These are phyloP conservation scores for Mionectes macconnelli DNA, from an alignment of 2,113 vertebrate species.

Conservation along the genomic window DNA sequence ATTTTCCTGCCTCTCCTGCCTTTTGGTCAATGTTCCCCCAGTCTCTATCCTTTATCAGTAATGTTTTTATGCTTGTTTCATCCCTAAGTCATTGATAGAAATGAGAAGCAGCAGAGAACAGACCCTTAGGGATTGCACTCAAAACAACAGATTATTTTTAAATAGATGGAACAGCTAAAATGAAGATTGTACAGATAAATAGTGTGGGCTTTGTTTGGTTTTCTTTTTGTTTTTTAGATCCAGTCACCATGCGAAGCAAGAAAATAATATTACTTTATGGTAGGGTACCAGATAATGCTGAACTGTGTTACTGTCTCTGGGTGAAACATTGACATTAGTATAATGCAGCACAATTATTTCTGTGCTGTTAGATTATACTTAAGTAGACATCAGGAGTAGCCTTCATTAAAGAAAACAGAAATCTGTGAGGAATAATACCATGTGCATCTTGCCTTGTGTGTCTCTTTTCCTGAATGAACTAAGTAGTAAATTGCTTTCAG, in stretches of 20 bases:
- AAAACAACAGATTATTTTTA: not conserved
- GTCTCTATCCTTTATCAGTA: not conserved
- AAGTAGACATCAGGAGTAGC: not conserved
- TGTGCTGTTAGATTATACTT: not conserved
- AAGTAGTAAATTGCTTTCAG: conserved; percentile 25
- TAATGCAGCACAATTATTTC: conserved; percentile 30
- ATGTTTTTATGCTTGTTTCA: not conserved
- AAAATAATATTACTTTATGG: conserved; percentile 7
- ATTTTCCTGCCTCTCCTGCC: not conserved
- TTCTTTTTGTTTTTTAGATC: not conserved
- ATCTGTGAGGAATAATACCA: not conserved
- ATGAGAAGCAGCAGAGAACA: not conserved
- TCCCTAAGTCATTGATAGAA: not conserved
- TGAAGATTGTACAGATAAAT: not conserved
- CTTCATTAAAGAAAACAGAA: conserved; percentile 25
- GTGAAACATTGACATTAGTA: conserved; percentile 19
- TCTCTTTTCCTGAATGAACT: not conserved
- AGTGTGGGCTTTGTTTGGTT: not conserved
- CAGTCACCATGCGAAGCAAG: not conserved
- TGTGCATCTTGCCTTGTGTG: not conserved
- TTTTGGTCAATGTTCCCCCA: not conserved
- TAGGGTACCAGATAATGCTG: conserved; percentile 10
- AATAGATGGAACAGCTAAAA: conserved; percentile 20
- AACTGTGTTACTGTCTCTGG: conserved; percentile 15
- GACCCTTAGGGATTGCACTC: not conserved